Percentiles rank a stretch among this genome's conserved stretches.
Conservation (phyloP, 2,797 vertebrate genomes). For the Amniataba percoides region DNA sequence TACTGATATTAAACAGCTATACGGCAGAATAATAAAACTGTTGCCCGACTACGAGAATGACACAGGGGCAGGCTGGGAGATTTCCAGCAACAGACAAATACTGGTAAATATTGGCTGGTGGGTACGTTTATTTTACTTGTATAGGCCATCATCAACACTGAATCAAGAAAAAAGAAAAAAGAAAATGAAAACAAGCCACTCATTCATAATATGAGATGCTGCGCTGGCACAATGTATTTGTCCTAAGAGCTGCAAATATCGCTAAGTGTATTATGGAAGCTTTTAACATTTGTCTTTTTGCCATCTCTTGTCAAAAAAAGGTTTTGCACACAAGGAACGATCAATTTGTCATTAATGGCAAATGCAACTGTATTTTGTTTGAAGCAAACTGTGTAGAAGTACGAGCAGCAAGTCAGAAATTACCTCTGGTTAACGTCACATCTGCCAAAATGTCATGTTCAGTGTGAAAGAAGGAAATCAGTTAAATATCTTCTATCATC, state of each 20-base stretch:
- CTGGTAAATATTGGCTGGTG: not conserved
- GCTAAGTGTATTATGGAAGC: not conserved
- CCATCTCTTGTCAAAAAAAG: not conserved
- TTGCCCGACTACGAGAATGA: not conserved
- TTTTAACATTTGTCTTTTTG: not conserved
- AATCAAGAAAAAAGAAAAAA: not conserved
- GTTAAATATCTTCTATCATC: not conserved
- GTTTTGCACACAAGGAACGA: no score
- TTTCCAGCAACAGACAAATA: not conserved
- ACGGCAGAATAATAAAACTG: not conserved
- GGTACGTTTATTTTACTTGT: not conserved
- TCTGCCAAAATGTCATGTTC: no score
- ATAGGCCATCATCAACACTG: not conserved
- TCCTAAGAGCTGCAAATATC: not conserved
- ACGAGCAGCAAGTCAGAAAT: no score
- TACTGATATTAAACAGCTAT: slow-evolving; percentile 1
- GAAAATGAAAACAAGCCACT: not conserved
- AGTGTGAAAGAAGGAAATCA: no score
- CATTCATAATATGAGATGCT: not conserved
- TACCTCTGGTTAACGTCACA: no score
- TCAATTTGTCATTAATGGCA: not conserved
- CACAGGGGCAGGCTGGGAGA: not conserved
- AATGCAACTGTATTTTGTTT: no score
- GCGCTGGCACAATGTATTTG: not conserved
- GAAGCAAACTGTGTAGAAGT: no score